Conservation (phyloP, 2,113 vertebrate species). For the Paralichthys olivaceus region DNA sequence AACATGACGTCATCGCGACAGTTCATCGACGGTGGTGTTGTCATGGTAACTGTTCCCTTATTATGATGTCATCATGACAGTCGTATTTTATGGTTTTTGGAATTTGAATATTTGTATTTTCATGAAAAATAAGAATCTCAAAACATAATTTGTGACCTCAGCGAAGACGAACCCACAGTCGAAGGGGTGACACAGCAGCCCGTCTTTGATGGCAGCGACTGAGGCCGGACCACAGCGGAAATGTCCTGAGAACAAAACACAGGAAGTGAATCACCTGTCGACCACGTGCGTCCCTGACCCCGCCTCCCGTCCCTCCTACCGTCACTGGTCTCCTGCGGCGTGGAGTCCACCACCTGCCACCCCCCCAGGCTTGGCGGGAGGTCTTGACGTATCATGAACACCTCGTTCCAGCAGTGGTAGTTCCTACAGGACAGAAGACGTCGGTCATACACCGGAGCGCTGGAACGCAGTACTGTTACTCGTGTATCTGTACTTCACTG, state of each 20-base stretch:
- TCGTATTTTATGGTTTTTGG: no score
- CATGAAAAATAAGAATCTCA: no score
- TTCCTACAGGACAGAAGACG: conserved; percentile 82
- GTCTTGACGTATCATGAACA: conserved; percentile 86
- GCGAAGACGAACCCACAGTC: conserved; percentile 90
- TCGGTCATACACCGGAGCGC: no score
- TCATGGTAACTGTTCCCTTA: no score
- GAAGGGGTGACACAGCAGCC: conserved; percentile 86
- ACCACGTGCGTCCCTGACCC: neutral
- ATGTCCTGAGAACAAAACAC: conserved; percentile 79
- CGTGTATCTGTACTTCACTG: no score
- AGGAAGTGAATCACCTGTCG: neutral
- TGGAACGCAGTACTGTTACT: neutral
- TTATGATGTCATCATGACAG: no score
- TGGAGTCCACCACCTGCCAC: conserved; percentile 93
- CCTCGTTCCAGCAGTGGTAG: conserved; percentile 97
- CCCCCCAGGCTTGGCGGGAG: conserved; percentile 86
- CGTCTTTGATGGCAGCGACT: conserved; percentile 87
- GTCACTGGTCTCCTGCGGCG: conserved; percentile 96
- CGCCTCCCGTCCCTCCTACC: conserved; percentile 76
- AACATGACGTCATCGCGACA: neutral
- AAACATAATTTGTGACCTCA: conserved; percentile 80
- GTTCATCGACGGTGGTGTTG: no score
- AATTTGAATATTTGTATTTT: no score
- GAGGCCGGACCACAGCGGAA: conserved; percentile 92